Conservation (phyloP, 1,140 invertebrate genomes). For the Drosophila obscura region DNA sequence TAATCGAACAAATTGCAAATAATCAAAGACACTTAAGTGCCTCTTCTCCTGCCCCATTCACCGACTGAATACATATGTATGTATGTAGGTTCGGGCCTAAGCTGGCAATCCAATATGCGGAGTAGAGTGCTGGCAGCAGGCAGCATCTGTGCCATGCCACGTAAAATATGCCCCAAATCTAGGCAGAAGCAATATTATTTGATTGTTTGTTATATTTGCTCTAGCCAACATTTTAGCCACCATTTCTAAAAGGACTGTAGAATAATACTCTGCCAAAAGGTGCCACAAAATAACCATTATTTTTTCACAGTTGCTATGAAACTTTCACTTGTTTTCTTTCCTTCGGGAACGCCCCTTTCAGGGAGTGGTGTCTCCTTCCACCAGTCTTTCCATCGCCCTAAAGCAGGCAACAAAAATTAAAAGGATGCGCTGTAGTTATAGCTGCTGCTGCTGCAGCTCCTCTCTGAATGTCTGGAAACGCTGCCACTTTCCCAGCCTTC, state of each 20-base stretch:
- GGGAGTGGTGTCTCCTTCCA: no score
- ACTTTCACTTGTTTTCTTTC: conserved; percentile 40
- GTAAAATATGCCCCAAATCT: conserved; percentile 62
- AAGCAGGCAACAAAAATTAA: conserved; percentile 52
- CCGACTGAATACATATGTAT: conserved; percentile 44
- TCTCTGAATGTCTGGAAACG: conserved; percentile 38
- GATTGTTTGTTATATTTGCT: conserved; percentile 53
- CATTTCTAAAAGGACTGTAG: not conserved
- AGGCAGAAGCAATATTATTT: conserved; percentile 59
- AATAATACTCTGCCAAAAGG: no score
- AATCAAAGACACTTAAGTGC: conserved; percentile 74
- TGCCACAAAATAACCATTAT: no score
- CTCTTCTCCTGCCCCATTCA: conserved; percentile 34
- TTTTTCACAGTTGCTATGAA: not conserved
- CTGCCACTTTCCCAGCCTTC: conserved; percentile 20
- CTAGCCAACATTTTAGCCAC: conserved; percentile 22
- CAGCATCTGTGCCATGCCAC: conserved; percentile 33
- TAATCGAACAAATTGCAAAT: conserved; percentile 75
- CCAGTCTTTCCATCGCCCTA: conserved; percentile 34
- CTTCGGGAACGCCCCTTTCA: no score
- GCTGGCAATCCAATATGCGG: conserved; percentile 49
- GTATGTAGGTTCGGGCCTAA: conserved; percentile 20
- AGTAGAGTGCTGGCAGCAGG: not conserved
- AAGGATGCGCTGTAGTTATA: conserved; percentile 4
- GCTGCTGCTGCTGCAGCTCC: conserved; percentile 28